These are phyloP conservation scores for Musca domestica DNA, from an alignment of 1,140 invertebrate genomes.

Conservation along the genomic window DNA sequence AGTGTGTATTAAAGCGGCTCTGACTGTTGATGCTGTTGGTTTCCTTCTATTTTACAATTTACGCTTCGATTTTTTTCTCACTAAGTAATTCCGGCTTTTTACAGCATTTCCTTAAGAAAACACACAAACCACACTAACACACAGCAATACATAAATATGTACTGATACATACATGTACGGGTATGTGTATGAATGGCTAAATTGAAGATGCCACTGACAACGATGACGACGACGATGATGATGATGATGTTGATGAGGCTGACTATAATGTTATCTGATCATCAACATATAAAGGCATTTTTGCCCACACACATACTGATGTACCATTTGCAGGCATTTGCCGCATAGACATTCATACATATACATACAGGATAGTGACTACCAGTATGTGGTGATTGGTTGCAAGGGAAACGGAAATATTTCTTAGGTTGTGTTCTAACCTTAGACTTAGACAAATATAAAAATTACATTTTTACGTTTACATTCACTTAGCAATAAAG, in stretches of 20 bases:
- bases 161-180: not conserved
- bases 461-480: constrained; percentile 14
- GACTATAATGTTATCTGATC: constrained; percentile 8
- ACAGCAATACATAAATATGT: not conserved
- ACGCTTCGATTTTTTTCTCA: not conserved
- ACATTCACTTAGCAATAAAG: not conserved
- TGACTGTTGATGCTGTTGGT: too few species aligned
- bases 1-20: too few species aligned
- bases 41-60: not conserved
- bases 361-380: too few species aligned
- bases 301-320: not conserved
- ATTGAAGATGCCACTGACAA: constrained; percentile 1
- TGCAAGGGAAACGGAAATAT: not conserved
- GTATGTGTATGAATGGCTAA: not conserved
- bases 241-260: not conserved
- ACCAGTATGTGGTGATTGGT: not conserved
- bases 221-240: too few species aligned
- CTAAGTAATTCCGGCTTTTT: constrained; percentile 14
- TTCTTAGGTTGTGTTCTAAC: not conserved
- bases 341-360: too few species aligned
- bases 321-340: not conserved
- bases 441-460: constrained; percentile 6
- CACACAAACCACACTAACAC: not conserved
- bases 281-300: not conserved
- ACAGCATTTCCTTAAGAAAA: constrained; percentile 10